Percentiles rank a stretch among this genome's conserved stretches.
Evolutionary conservation across 2,888 invertebrate species (phyloP).

Genomic region (Drosophila mettleri): DNA sequence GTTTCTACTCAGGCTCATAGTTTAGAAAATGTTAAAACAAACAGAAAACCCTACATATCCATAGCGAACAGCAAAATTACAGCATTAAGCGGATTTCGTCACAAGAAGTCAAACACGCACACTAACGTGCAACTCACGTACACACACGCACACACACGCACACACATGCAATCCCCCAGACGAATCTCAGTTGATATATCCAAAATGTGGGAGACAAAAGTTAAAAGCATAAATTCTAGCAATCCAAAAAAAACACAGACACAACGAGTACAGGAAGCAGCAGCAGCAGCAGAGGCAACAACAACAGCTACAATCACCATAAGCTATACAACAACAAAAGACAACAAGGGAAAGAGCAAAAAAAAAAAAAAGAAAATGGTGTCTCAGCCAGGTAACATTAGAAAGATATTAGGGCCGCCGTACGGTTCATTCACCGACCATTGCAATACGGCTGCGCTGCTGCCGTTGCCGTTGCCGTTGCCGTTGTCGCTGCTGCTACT

Average conservation of each 20-base stretch:
- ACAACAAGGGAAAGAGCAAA: conserved; percentile 14
- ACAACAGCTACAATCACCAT: conserved; percentile 39
- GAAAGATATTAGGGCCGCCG: conserved; percentile 66
- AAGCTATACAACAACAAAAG: conserved; percentile 44
- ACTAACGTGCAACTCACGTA: conserved; percentile 24
- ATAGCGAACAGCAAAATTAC: conserved; percentile 60
- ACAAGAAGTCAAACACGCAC: conserved; percentile 72
- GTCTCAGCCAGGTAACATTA: conserved; percentile 78
- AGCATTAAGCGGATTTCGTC: conserved; percentile 78
- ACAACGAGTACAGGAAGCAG: conserved; percentile 70
- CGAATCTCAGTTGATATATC: conserved; percentile 52
- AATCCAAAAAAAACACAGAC: conserved; percentile 57
- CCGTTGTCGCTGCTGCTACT: conserved; percentile 29
- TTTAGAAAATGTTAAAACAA: background rate
- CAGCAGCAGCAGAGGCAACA: conserved; percentile 31
- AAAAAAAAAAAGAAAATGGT: conserved; percentile 69
- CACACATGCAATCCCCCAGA: conserved; percentile 47
- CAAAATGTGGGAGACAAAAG: conserved; percentile 70
- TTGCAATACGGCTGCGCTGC: conserved; percentile 74
- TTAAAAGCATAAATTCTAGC: conserved; percentile 71
- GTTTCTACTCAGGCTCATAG: background rate
- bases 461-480: conserved; percentile 37
- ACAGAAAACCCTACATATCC: background rate
- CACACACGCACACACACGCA: conserved; percentile 29
- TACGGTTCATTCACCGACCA: conserved; percentile 83